phyloP scores from a whole-genome alignment of 2,888 invertebrate species.

The Laspeyria flexula region DNA sequence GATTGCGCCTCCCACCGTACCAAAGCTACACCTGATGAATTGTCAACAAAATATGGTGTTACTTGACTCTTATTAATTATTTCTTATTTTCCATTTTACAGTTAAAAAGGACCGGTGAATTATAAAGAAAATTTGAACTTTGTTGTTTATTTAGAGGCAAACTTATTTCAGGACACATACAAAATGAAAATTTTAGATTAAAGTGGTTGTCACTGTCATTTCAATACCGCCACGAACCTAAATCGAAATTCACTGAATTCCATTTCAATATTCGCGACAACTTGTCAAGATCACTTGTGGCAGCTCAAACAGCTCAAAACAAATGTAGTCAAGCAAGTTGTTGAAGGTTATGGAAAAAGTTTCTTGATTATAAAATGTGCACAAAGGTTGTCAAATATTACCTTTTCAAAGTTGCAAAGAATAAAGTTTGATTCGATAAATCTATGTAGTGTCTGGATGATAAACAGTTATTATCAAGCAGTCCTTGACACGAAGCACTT shows the following conservation, averaged over 20 bases:
- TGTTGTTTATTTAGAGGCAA: neutral
- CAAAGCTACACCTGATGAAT: conserved; percentile 30
- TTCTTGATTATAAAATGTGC: conserved; percentile 50
- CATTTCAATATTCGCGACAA: conserved; percentile 54
- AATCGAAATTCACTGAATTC: conserved; percentile 33
- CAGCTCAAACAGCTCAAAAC: conserved; percentile 49
- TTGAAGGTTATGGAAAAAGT: conserved; percentile 63
- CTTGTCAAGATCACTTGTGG: conserved; percentile 55
- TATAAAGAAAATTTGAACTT: neutral
- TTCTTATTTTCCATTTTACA: conserved; percentile 23
- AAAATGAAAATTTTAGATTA: conserved; percentile 10
- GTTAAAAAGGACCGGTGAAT: conserved; percentile 1
- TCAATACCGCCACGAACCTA: conserved; percentile 18
- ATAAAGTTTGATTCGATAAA: no score
- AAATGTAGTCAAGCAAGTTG: conserved; percentile 44
- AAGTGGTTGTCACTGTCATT: conserved; percentile 23
- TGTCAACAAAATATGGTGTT: conserved; percentile 29
- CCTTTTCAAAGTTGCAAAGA: no score
- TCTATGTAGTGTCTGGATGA: no score
- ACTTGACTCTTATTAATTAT: conserved; percentile 26
- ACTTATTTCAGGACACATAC: conserved; percentile 9
- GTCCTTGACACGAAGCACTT: no score
- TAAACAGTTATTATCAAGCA: no score
- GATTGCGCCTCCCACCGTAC: neutral
- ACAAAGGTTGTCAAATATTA: conserved; percentile 42